Conservation (phyloP, 2,113 vertebrate genomes). For the Salvelinus sp. region DNA sequence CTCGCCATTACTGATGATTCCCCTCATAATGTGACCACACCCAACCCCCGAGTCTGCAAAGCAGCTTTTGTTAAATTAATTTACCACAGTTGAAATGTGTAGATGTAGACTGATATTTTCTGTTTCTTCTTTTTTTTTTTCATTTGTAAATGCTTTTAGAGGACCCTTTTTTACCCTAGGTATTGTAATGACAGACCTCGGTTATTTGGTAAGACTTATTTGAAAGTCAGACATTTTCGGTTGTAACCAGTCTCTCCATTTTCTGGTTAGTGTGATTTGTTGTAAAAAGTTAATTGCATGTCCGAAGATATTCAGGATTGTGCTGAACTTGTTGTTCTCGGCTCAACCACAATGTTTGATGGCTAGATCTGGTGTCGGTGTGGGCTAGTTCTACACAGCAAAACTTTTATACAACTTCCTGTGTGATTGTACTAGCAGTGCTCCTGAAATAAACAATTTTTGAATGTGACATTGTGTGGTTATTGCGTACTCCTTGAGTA, state of each 20-base stretch:
- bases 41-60: background rate
- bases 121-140: background rate
- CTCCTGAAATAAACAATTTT: conserved; percentile 22
- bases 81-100: conserved; percentile 9
- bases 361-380: background rate
- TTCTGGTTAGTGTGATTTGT: conserved; percentile 10
- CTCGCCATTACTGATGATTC: conserved; percentile 86
- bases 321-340: background rate
- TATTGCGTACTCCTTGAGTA: background rate
- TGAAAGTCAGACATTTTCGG: conserved; percentile 32
- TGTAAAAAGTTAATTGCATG: conserved; percentile 32
- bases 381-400: conserved; percentile 1
- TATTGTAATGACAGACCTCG: conserved; percentile 25
- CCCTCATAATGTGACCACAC: background rate
- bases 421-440: conserved; percentile 23
- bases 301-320: background rate
- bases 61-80: conserved; percentile 22
- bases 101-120: background rate
- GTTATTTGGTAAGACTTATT: conserved; percentile 12
- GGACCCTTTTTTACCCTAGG: conserved; percentile 18
- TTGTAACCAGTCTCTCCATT: conserved; percentile 24
- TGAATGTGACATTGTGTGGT: background rate
- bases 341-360: background rate
- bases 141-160: conserved; percentile 50
- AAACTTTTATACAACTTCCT: conserved; percentile 28